A percentile compares a stretch with the other conserved stretches of the same genome.
Conservation (phyloP, 2,797 vertebrate species). For the Sebastiscus albofasciatus region DNA sequence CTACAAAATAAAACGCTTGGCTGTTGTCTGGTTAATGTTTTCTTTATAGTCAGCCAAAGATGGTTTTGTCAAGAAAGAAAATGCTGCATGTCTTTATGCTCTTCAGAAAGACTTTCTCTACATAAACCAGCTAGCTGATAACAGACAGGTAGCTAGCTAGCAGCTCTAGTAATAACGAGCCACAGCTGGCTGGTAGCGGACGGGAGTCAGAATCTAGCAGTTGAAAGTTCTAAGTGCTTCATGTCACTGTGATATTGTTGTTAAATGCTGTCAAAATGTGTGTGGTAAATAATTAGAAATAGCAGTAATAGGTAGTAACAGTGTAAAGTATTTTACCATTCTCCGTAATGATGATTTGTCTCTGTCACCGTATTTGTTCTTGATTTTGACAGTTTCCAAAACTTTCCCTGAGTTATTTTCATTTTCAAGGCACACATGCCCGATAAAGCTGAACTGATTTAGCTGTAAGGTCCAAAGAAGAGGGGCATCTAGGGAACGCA, state of each 20-base stretch:
- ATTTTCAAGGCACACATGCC: neutral
- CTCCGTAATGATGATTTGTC: neutral
- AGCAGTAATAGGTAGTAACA: neutral
- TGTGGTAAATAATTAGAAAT: neutral
- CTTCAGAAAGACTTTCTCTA: neutral
- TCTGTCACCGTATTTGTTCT: neutral
- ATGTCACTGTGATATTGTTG: neutral
- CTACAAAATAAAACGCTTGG: neutral
- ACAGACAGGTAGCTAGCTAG: neutral
- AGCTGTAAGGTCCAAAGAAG: neutral
- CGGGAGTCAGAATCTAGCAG: neutral
- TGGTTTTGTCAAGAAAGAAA: neutral
- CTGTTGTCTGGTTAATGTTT: neutral
- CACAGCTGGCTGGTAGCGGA: neutral
- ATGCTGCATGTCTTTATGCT: neutral
- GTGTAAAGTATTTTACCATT: neutral
- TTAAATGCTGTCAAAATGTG: neutral
- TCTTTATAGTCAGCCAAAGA: neutral
- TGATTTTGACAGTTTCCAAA: neutral
- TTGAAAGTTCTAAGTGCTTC: neutral
- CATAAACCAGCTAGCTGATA: neutral
- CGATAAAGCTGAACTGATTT: neutral
- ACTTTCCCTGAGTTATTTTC: neutral
- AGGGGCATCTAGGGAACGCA: neutral
- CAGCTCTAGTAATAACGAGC: neutral